Base-by-base conservation (phyloP, 2,888 invertebrate genomes). In the Zelleria hepariella region DNA sequence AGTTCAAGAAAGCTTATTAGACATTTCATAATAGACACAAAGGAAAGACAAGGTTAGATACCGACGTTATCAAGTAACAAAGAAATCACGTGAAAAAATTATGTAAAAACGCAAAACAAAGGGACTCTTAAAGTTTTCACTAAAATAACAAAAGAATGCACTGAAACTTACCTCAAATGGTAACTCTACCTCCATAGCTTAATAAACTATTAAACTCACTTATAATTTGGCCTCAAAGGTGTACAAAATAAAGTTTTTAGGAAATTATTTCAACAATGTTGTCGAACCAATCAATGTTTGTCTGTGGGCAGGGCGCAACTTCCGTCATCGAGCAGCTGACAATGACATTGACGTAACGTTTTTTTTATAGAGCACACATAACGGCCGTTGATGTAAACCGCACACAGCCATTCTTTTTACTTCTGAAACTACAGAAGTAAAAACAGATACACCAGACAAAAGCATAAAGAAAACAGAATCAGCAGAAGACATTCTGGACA, bases 81-180 rank as follows among this genome's bases (percentile, higher is more conserved):
- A 23, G n/a, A 7, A 47, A 63, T 86, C 86, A 86, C 85, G 86
- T 86, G 86, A 82, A 83, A 80, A 76, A 74, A 47, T 52, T 53
- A 69, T 63, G 71, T 72, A 61, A 62, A 71, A 64, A 71, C 62
- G 64, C 71, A 72, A 51, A 78, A 80, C 80, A 82, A 80, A 78
- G 76, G 72, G 71, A 42, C 10, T 42, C 7, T 15, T 57, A 15
- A 8, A 32, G 21, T 24, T 53, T 25, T 15, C 4, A 0, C 0
- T 7, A n/a, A 5, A 27, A 21, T 10, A 21, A 53, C 53, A 6
- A n/a, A 24, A n/a, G 4, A 25, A 5, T 25, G 15, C n/a, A n/a
- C 4, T 52, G 2, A 6, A 47, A 15, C 20, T 57, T 74, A 86
- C 87, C 77, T 87, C 87, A 64, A 74, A 82, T 1, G 87, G 87